These are phyloP conservation scores for Denticeps clupeoides DNA, from an alignment of 2,797 vertebrate genomes.

Conservation along the genomic window DNA sequence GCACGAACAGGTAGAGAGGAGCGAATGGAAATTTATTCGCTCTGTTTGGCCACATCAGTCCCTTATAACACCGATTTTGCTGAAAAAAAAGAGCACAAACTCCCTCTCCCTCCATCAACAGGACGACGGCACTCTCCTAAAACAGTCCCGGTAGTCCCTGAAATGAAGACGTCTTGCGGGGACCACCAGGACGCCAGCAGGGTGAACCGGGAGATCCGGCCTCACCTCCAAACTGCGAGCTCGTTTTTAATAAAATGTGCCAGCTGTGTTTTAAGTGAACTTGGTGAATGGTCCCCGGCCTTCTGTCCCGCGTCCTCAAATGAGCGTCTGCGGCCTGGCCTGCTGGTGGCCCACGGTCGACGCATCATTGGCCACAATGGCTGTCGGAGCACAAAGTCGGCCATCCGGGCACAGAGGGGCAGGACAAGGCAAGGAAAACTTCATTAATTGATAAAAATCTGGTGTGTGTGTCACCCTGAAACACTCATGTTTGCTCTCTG, in stretches of 20 bases:
- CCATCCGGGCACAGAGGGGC: conserved; percentile 17
- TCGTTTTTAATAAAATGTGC: conserved; percentile 3
- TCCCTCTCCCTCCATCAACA: too few relatives aligned
- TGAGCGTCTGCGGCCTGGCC: background rate
- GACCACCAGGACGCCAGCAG: too few relatives aligned
- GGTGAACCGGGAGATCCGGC: background rate
- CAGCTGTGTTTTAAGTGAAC: conserved; percentile 2
- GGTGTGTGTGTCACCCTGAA: conserved; percentile 18
- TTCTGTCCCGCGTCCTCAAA: background rate
- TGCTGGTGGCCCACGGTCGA: background rate
- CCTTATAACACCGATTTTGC: too few relatives aligned
- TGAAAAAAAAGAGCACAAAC: too few relatives aligned
- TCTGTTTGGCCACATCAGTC: too few relatives aligned
- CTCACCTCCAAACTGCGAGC: background rate
- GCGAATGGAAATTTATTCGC: too few relatives aligned
- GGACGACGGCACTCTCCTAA: too few relatives aligned
- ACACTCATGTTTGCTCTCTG: conserved; percentile 9
- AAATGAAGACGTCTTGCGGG: too few relatives aligned
- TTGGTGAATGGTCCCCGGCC: conserved; percentile 1
- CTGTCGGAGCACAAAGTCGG: conserved; percentile 21
- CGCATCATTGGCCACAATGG: conserved; percentile 14
- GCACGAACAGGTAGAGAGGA: too few relatives aligned
- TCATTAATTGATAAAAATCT: conserved; percentile 44
- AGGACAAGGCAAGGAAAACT: conserved; percentile 12
- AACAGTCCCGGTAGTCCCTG: too few relatives aligned